Evolutionary conservation across 2,797 vertebrate species (phyloP), one percentile per base, ranked within the genome.

Genomic region (Clarias platycephalus): DNA sequence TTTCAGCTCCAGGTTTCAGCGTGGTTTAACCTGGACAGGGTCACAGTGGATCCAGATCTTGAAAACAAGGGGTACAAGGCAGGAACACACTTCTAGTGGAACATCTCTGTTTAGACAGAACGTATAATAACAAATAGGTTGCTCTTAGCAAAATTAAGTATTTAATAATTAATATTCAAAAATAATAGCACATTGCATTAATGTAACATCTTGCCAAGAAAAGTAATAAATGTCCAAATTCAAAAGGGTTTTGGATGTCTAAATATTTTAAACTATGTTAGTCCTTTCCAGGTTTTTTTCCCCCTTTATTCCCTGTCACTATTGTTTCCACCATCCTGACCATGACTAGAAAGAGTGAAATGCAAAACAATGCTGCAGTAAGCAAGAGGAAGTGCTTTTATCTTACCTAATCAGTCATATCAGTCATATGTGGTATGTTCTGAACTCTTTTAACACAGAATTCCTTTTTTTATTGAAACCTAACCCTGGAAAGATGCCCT

Each of bases 381-480:
- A 78, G 24, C 31, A 60, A 79, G n/a, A 70, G 31, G 55, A 68
- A 58, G 15, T 60, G 1, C 55, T 22, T 34, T 24, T 58, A 58
- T 76, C 72, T 31, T 49, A 24, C 55, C 37, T 63, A 37, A 84
- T 79, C 49, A 84, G 18, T 16, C 49, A 67, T 26, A 5, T 24
- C 49, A 84, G 18, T 24, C 49, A 67, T 26, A 5, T 24, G 5
- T 78, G 26, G 3, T 37, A 58, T 68, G n/a, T 28, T 28, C 60
- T 37, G 24, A 26, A 68, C 0, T 15, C 49, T 83, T 67, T 31
- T 34, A 9, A 58, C 24, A 40, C 22, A 26, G 20, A 28, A 71
- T 53, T 80, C 57, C 6, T 70, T 68, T 44, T 2, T 10, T 71
- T 10, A 84, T 60, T 80, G 24, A 84, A 34, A 34, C 57, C 71